Percentiles rank a stretch among this genome's conserved stretches.
phyloP scores from a whole-genome alignment of 2,797 vertebrate genomes.

The Sebastes flavidus region DNA sequence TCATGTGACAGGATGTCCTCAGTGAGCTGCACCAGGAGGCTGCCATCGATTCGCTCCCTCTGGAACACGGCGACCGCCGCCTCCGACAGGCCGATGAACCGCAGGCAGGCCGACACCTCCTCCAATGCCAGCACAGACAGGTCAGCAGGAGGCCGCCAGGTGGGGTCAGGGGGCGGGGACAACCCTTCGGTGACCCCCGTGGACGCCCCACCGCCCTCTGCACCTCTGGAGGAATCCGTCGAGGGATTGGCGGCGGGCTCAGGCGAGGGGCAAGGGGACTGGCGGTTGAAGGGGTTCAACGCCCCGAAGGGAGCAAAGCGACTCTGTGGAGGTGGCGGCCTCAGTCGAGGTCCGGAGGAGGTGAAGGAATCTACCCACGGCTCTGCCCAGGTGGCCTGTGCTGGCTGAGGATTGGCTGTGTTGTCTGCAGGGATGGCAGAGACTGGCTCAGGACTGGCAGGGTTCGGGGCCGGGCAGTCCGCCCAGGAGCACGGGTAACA shows the following conservation, averaged over 20 bases:
- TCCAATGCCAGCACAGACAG: constrained; percentile 93
- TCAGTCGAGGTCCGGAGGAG: constrained; percentile 83
- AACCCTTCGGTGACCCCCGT: constrained; percentile 79
- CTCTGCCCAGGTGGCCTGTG: constrained; percentile 87
- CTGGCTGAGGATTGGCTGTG: constrained; percentile 77
- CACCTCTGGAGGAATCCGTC: constrained; percentile 77
- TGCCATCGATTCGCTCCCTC: constrained; percentile 94
- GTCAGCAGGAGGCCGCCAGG: constrained; percentile 92
- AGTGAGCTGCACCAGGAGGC: constrained; percentile 95
- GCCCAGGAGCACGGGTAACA: constrained; percentile 97
- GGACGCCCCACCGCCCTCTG: constrained; percentile 83
- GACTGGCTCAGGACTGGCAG: constrained; percentile 73
- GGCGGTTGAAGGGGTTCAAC: constrained; percentile 90
- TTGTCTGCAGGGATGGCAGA: constrained; percentile 72
- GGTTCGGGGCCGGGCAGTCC: constrained; percentile 89
- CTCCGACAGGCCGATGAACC: constrained; percentile 96
- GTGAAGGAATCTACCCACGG: constrained; percentile 83
- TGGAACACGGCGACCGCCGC: constrained; percentile 93
- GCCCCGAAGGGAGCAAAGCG: constrained; percentile 93
- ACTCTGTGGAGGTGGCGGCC: constrained; percentile 87
- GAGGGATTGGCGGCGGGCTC: constrained; percentile 67
- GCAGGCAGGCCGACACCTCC: constrained; percentile 93
- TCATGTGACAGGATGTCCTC: constrained; percentile 98
- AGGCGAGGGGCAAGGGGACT: constrained; percentile 83
- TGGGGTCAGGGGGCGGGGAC: constrained; percentile 59